phyloP scores from a whole-genome alignment of 1,140 invertebrate species.

The Lepidotrigona ventralis region DNA sequence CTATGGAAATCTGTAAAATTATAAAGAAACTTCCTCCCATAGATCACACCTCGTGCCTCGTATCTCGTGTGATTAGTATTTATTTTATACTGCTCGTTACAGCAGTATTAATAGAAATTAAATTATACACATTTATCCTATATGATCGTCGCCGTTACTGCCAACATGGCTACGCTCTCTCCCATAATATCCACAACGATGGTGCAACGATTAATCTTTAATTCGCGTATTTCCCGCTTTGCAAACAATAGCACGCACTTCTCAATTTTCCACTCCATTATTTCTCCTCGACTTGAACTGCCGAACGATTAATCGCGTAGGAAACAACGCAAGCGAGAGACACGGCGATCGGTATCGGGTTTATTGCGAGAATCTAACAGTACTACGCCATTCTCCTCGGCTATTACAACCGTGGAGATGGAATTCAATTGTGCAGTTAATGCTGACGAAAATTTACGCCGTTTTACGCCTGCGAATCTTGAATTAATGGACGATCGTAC shows the following conservation, averaged over 20 bases:
- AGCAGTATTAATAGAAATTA: not conserved
- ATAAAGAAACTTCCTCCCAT: not conserved
- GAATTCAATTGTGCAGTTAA: not conserved
- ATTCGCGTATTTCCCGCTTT: not conserved
- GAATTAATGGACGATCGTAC: conserved; percentile 14
- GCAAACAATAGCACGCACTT: not conserved
- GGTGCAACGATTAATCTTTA: not conserved
- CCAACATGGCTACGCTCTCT: no score
- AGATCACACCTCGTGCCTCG: not conserved
- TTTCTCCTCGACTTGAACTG: not conserved
- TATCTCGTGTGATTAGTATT: not conserved
- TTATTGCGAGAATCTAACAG: conserved; percentile 32
- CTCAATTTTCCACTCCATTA: not conserved
- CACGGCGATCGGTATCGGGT: conserved; percentile 18
- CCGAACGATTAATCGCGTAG: conserved; percentile 8
- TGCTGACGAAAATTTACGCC: not conserved
- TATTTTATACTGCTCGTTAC: not conserved
- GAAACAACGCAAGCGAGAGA: not conserved
- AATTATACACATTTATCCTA: not conserved
- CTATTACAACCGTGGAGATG: not conserved
- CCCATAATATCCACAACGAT: not conserved
- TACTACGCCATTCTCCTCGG: not conserved
- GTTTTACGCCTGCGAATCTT: not conserved
- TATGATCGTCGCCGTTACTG: not conserved
- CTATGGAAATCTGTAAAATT: not conserved